Evolutionary conservation across 2,797 vertebrate genomes (phyloP).

Genomic region (Margarornis squamiger): DNA sequence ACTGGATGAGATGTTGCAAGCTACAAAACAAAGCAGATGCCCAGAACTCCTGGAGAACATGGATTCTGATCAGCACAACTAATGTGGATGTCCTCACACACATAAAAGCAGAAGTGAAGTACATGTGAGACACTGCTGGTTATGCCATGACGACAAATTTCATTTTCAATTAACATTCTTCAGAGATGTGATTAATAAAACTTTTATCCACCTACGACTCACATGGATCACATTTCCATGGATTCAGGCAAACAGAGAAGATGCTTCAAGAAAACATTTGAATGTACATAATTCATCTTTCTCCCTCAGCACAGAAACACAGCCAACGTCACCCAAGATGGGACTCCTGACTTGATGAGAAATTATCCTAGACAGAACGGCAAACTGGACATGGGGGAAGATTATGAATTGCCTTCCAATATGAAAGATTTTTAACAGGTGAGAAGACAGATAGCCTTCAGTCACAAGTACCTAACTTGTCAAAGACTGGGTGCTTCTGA

Average conservation of each 20-base stretch:
- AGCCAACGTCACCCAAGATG: rapidly evolving
- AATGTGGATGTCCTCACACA: not conserved
- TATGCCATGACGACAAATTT: not conserved
- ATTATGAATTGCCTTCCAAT: not conserved
- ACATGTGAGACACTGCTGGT: not conserved
- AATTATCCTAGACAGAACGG: not conserved
- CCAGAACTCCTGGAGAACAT: not conserved
- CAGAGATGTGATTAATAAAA: conserved; percentile 5
- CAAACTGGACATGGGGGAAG: not conserved
- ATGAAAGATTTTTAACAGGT: not conserved
- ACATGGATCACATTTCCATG: not conserved
- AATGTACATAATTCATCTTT: not conserved
- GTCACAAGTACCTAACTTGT: not conserved
- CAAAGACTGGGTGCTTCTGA: not conserved
- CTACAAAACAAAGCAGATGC: not conserved
- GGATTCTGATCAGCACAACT: not conserved
- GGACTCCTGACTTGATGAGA: not conserved
- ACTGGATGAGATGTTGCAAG: not conserved
- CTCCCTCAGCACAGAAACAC: not conserved
- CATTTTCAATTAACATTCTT: conserved; percentile 8
- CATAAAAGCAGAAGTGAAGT: not conserved
- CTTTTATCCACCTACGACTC: not conserved
- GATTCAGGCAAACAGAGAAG: conserved; percentile 34
- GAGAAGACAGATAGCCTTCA: not conserved
- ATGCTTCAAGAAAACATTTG: not conserved